Conservation (phyloP, 2,113 vertebrate species). For the Helogale parvula region DNA sequence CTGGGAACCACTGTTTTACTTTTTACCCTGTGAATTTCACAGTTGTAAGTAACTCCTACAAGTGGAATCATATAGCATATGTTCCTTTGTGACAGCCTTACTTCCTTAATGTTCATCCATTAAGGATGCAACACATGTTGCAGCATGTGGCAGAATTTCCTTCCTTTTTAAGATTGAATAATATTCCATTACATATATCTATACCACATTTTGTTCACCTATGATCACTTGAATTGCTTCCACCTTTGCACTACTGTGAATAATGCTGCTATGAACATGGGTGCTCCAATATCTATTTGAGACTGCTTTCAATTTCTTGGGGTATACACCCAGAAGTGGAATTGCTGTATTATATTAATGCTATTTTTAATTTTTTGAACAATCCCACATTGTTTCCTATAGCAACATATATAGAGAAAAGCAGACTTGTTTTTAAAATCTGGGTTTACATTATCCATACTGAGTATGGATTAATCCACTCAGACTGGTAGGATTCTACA, state of each 20-base stretch:
- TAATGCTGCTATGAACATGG: background rate
- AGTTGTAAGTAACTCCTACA: background rate
- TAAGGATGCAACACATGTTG: background rate
- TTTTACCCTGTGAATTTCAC: background rate
- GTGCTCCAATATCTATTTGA: background rate
- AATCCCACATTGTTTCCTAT: background rate
- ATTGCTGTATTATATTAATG: background rate
- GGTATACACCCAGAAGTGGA: background rate
- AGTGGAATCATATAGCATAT: background rate
- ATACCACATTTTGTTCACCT: background rate
- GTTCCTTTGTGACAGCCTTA: background rate
- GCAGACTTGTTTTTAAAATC: background rate
- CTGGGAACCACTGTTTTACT: background rate
- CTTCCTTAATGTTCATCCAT: background rate
- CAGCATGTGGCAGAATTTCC: background rate
- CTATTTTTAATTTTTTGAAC: background rate
- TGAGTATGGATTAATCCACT: background rate
- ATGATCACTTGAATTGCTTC: background rate
- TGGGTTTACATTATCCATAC: background rate
- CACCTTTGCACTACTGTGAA: background rate
- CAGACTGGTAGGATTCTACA: background rate
- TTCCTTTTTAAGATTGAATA: background rate
- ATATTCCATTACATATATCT: background rate
- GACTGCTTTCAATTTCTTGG: background rate
- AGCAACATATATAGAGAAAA: background rate